Base-by-base conservation (phyloP, 2,797 vertebrate species). In the Oceanodroma leucorhoa region DNA sequence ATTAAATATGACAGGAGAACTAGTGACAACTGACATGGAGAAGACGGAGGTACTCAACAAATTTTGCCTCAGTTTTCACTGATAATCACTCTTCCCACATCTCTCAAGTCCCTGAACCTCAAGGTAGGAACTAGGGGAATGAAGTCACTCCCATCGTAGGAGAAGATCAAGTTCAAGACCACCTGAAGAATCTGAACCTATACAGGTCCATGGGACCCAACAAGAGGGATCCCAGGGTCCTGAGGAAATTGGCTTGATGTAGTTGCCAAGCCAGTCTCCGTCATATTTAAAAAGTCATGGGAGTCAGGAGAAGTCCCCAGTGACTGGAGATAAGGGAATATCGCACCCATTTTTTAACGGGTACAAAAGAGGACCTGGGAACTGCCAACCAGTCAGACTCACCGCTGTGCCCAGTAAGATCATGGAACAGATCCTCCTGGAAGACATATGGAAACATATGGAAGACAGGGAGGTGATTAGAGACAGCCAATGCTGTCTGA, bases 121-220 rank as follows among this genome's bases (percentile, higher is more conserved):
- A 45, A 23, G 9, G 26, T 9, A 64, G 43, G 18, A 8, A 71
- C 30, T 19, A 14, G 26, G 50, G 5, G 10, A 64, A 71, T 50
- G 32, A 71, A 55, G 5, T 57, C 51, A 18, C 10, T 87, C 32
- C 54, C 29, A 17, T 40, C 0, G 0, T 11, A 57, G 30, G 24
- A 20, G 32, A 62, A 55, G 38, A 65, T 46, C 32, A 45, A 6
- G 15, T 53, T 77, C 2, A 1, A 78, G 48, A 61, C 54, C 22
- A 45, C 18, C 8, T 14, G 22, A 67, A 11, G 22, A 53, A 69
- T 24, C 41, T 83, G 34, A 64, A 64, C 0, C 0, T 77, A n/a
- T 10, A 20, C 8, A 53, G 19, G n/a, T 69, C 34, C 11, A 36
- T 41, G 27, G 10, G 9, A 64, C 14, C 6, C 34, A 79, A 57